Evolutionary conservation across 2,888 invertebrate genomes (phyloP), one percentile per base, ranked within the genome.

Genomic region (Oligia fasciuncula): DNA sequence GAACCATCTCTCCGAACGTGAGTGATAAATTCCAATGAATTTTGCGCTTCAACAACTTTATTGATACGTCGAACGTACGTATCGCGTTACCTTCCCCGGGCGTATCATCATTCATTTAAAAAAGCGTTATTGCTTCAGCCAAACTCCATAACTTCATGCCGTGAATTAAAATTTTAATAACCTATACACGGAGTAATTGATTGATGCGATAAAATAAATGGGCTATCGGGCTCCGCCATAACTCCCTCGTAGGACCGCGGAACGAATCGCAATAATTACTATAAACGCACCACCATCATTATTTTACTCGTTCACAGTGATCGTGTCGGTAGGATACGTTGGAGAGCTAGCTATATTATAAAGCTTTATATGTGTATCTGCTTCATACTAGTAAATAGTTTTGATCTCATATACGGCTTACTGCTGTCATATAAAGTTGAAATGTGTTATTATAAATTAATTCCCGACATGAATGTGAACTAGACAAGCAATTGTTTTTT

Each of bases 21-120:
- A 91, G 89, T 92, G 92, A 94, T 94, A 93, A 94, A 95, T 95
- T 94, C 92, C 91, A 92, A 92, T 93, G 92, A 94, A 94, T 95
- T 94, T 95, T 94, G 92, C 94, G 93, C 94, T 92, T 94, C 94
- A 94, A 94, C 93, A 92, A 92, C 92, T 96, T 95, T 94, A 95
- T 96, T 95, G 94, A 94, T 94, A 94, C 93, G 90, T 89, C 91
- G 90, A 92, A 90, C 92, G 92, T 92, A 93, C 89, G 93, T 92
- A 94, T 93, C 93, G 92, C 92, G 92, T 94, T 95, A 94, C 94
- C 93, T 91, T 95, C 94, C 91, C 85, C 91, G 88, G 93, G 93
- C 94, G 92, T 89, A 91, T 93, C 93, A 94, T 94, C 93, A 92
- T 94, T 95, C 93, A 94, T 94, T 94, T 92, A 90, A 93, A 93